Evolutionary conservation across 2,888 invertebrate genomes (phyloP).

Genomic region (Phania funesta): DNA sequence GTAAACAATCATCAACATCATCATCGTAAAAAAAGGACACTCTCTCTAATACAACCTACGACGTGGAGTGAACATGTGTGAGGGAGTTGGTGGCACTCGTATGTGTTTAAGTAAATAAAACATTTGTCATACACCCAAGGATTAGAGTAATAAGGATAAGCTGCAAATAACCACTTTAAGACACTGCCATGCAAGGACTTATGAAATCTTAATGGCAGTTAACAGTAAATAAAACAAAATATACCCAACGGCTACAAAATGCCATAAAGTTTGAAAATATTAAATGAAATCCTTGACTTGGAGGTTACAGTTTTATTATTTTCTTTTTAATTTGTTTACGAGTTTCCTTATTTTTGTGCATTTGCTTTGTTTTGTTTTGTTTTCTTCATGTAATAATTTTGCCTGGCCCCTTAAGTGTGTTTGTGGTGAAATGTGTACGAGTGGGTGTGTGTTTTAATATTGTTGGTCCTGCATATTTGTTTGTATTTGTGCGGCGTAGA

Average conservation of each 20-base stretch:
- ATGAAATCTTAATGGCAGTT: constrained; percentile 36
- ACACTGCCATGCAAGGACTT: neutral
- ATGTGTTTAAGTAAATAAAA: constrained; percentile 34
- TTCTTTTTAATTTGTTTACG: neutral
- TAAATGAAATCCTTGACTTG: constrained; percentile 58
- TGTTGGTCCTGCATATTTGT: constrained; percentile 21
- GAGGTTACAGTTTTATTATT: constrained; percentile 23
- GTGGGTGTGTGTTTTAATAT: neutral
- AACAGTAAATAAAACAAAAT: constrained; percentile 61
- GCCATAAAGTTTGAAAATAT: constrained; percentile 55
- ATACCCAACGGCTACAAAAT: constrained; percentile 43
- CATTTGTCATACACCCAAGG: constrained; percentile 21
- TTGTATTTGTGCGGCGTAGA: constrained; percentile 18
- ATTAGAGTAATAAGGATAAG: constrained; percentile 54
- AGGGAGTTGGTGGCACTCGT: neutral
- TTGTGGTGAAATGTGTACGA: neutral
- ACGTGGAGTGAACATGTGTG: neutral
- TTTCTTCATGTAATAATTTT: constrained; percentile 17
- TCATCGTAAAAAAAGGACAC: constrained; percentile 40
- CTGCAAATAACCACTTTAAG: constrained; percentile 49
- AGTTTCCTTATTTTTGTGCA: constrained; percentile 37
- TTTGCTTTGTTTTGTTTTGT: neutral
- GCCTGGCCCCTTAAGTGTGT: constrained; percentile 46
- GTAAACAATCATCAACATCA: constrained; percentile 45
- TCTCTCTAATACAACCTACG: neutral